These are phyloP conservation scores for Drosophila nannoptera DNA, from an alignment of 1,140 invertebrate species.

Conservation along the genomic window DNA sequence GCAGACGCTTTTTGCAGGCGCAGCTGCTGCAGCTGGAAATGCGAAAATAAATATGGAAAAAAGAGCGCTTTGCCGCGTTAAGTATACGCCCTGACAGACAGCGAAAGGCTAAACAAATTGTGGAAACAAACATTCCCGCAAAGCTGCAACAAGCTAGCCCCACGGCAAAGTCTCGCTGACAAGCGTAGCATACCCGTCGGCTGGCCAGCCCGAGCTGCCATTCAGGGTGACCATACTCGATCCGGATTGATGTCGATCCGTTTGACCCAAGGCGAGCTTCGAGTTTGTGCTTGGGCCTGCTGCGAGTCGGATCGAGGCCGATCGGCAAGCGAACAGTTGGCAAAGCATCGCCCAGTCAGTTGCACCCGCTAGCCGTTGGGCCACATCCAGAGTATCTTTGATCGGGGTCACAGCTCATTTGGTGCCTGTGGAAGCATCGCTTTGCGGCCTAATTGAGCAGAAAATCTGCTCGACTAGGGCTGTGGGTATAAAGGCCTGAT, in stretches of 20 bases:
- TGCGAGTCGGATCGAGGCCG: no score
- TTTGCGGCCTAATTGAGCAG: slow-evolving; percentile 42
- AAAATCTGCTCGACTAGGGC: not conserved
- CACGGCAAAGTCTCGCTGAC: not conserved
- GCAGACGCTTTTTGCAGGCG: slow-evolving; percentile 59
- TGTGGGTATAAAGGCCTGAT: slow-evolving; percentile 29
- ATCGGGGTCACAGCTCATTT: slow-evolving; percentile 44
- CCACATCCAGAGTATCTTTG: not conserved
- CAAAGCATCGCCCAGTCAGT: no score
- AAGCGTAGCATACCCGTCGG: slow-evolving; percentile 36
- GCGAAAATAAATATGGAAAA: not conserved
- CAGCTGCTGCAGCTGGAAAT: slow-evolving; percentile 14
- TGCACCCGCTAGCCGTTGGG: no score
- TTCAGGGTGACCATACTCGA: slow-evolving; percentile 3
- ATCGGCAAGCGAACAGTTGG: no score
- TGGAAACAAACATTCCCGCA: not conserved
- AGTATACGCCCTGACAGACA: slow-evolving; percentile 7
- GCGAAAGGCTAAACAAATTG: slow-evolving; percentile 1
- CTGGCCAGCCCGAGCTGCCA: not conserved
- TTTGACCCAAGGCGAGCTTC: no score
- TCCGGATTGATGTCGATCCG: no score
- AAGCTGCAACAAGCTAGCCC: not conserved
- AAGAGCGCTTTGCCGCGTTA: slow-evolving; percentile 4
- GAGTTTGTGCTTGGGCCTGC: no score
- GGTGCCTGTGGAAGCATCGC: slow-evolving; percentile 33